Base-by-base conservation (phyloP, 2,888 invertebrate genomes). In the Beris chalybata region DNA sequence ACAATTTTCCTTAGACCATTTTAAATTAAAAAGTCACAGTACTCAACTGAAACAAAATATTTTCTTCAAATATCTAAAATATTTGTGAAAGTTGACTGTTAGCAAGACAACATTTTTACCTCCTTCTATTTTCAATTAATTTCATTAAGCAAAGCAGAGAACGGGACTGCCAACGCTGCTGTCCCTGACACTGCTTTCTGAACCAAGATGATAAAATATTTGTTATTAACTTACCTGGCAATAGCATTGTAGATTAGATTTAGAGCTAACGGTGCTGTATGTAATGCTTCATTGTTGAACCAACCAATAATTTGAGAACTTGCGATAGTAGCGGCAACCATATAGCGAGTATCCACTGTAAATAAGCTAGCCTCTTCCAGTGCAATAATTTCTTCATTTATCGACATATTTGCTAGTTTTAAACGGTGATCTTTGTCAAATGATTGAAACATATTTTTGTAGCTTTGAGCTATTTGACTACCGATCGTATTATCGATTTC, bases 221-320 rank as follows among this genome's bases (percentile, higher is more conserved):
- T 22, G 29, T 15, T 15, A 15, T 52, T 29, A 52, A 72, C 74
- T 71, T 61, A 77, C 77, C 71, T 71, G 0, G 74, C 52, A 13
- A 78, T 91, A 88, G 87, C 84, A 22, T 84, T 82, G 71, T 88
- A 83, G 0, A 86, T 75, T 1, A 85, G 77, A 15, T 85, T 83
- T 15, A 90, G 76, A 0, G 89, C 81, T 0, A 86, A 83, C 0
- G 87, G 86, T 0, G 87, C 83, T 54, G 86, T 85, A 75, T 91
- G 91, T 74, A 85, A 89, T 0, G 90, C 88, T 74, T 90, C 88
- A 76, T 90, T 90, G 75, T 90, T 92, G 82, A 90, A 88, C 84
- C 87, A 85, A 0, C 87, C 89, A 0, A 82, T 86, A 0, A 87
- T 84, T 0, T 78, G 74, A 1, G 74, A 69, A 12, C 74, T 69